Base-by-base conservation (phyloP, 1,140 invertebrate genomes). In the Protaetia brevitarsis region DNA sequence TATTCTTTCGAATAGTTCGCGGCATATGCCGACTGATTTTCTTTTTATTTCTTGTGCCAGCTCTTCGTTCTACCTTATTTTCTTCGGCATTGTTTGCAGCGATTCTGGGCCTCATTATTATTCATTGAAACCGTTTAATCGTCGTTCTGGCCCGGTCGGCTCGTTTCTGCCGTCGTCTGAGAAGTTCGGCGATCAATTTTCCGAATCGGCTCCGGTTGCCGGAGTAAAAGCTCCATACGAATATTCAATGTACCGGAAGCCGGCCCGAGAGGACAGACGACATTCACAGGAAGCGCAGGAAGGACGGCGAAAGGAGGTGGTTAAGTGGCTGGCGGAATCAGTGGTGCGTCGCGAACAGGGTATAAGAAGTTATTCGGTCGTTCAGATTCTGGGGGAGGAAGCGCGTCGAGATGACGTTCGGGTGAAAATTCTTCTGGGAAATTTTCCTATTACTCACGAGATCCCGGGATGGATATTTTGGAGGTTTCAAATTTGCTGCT, bases 151-250 rank as follows among this genome's bases (percentile, higher is more conserved):
- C 16, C 41, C 13, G 41, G 41, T 4, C 16, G 4, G 34, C 34
- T 11, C 34, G n/a, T 37, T 13, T 37, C 23, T 45, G 23, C 4
- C 41, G 41, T 21, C 41, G 41, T 45, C 41, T 45, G 41, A 45
- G 16, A 45, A 45, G 41, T 45, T 45, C 41, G 41, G 41, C 41
- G 13, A 45, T 45, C 41, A 45, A 45, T 45, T 45, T 45, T 45
- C 41, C 41, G 41, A 45, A 45, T 45, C 41, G 41, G 23, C 16
- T 8, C 8, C 41, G 10, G 41, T 21, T 21, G n/a, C n/a, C n/a
- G n/a, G n/a, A n/a, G n/a, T 45, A 45, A 45, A 19, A 45, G 23
- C 4, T 13, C 23, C 23, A 45, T 45, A 45, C 16, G 41, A 45
- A 45, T 45, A 45, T 45, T 45, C 41, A 45, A 45, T 45, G 41